Percentiles rank a stretch among this genome's conserved stretches.
These are phyloP conservation scores for Umimayanthus chanpuru DNA, from an alignment of 92 coral and sea anemone genomes.

Conservation along the genomic window DNA sequence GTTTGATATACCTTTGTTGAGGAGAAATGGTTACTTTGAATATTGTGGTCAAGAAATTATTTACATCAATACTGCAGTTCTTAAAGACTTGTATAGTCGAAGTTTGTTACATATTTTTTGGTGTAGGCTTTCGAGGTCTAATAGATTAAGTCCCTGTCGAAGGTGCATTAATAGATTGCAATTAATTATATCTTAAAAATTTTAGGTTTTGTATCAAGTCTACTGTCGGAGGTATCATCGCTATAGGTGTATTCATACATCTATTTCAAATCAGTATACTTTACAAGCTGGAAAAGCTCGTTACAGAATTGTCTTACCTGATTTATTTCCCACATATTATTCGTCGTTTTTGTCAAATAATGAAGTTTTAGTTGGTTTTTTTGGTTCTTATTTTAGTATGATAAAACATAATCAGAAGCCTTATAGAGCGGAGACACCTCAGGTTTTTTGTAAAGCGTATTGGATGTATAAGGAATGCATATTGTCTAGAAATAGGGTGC, in stretches of 20 bases:
- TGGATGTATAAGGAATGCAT: not conserved
- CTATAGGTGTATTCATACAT: no score
- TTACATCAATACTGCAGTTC: conserved; percentile 5
- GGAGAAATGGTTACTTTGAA: not conserved
- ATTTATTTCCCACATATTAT: no score
- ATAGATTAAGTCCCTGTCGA: not conserved
- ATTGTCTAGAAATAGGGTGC: conserved; percentile 8
- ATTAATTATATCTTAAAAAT: not conserved
- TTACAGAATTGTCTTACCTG: conserved; percentile 3
- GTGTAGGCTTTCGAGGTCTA: not conserved
- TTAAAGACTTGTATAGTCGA: conserved; percentile 3
- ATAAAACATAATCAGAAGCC: not conserved
- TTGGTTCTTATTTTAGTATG: conserved; percentile 9
- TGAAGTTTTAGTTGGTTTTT: conserved; percentile 6
- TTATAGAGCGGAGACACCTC: conserved; percentile 5
- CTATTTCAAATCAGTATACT: no score
- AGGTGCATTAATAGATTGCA: not conserved
- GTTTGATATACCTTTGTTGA: not conserved
- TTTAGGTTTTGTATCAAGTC: not conserved
- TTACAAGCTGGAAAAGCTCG: no score
- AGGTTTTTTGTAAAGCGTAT: not conserved
- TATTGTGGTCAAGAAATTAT: not conserved
- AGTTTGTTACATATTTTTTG: not conserved
- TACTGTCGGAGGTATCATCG: not conserved
- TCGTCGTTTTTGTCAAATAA: not conserved